Evolutionary conservation across 2,113 vertebrate genomes (phyloP).

Genomic region (Corythaeola cristata): DNA sequence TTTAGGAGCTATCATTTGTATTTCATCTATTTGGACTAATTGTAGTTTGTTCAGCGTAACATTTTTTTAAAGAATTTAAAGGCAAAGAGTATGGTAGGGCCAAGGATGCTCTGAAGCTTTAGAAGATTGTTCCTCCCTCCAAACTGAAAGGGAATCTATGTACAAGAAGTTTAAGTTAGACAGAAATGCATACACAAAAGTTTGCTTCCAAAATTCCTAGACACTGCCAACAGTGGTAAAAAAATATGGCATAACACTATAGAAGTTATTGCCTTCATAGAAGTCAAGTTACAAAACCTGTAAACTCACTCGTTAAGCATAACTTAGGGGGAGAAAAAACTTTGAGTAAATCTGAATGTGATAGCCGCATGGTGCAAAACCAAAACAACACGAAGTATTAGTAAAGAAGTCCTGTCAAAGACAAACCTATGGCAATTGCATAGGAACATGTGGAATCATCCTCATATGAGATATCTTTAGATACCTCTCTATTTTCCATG

Average conservation of each 20-base stretch:
- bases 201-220: background rate
- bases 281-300: background rate
- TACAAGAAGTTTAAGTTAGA: background rate
- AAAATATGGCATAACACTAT: background rate
- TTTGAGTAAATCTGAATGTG: background rate
- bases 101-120: background rate
- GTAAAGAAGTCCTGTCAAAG: background rate
- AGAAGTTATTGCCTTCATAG: background rate
- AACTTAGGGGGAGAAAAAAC: background rate
- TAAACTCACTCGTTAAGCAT: background rate
- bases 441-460: background rate
- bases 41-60: background rate
- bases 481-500: background rate
- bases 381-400: background rate
- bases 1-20: background rate
- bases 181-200: background rate
- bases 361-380: background rate
- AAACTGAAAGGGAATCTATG: background rate
- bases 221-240: background rate
- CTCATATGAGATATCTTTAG: background rate
- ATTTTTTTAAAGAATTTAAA: background rate
- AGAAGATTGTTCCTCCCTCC: background rate
- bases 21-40: background rate
- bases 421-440: background rate
- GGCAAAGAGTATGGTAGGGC: background rate